Percentiles rank a stretch among this genome's conserved stretches.
phyloP scores from a whole-genome alignment of 2,888 invertebrate species.

The Nycteola revayana region DNA sequence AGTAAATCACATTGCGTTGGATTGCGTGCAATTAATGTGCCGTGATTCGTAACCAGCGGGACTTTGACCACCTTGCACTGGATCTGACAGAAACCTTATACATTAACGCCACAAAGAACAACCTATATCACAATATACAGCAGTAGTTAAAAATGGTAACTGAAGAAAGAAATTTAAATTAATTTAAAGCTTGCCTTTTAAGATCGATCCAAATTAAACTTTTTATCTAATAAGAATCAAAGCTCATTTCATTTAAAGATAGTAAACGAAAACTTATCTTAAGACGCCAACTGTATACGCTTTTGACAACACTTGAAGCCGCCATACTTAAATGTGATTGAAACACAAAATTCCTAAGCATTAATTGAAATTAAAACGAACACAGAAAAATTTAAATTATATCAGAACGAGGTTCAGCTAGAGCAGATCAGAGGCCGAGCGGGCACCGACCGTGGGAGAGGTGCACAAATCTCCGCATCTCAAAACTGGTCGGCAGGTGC shows the following conservation, averaged over 20 bases:
- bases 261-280: slow-evolving; percentile 26
- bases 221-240: background rate
- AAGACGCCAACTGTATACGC: slow-evolving; percentile 21
- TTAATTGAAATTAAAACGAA: slow-evolving; percentile 34
- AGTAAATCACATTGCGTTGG: slow-evolving; percentile 66
- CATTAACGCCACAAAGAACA: no score
- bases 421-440: slow-evolving; percentile 63
- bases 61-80: slow-evolving; percentile 33
- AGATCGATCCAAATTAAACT: background rate
- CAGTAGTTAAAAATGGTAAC: no score
- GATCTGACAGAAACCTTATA: no score
- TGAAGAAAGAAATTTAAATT: no score
- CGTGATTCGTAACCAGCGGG: slow-evolving; percentile 43
- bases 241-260: slow-evolving; percentile 21
- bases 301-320: slow-evolving; percentile 20
- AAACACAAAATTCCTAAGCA: slow-evolving; percentile 29
- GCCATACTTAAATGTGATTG: slow-evolving; percentile 33
- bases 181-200: background rate
- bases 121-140: no score
- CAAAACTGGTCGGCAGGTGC: slow-evolving; percentile 82
- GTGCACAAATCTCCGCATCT: slow-evolving; percentile 81
- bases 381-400: slow-evolving; percentile 66
- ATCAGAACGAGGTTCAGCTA: slow-evolving; percentile 67
- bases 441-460: slow-evolving; percentile 82
- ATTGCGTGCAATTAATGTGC: slow-evolving; percentile 60